Percentiles rank a stretch among this genome's conserved stretches.
phyloP scores from a whole-genome alignment of 1,140 invertebrate genomes.

The Steinernema feltiae region DNA sequence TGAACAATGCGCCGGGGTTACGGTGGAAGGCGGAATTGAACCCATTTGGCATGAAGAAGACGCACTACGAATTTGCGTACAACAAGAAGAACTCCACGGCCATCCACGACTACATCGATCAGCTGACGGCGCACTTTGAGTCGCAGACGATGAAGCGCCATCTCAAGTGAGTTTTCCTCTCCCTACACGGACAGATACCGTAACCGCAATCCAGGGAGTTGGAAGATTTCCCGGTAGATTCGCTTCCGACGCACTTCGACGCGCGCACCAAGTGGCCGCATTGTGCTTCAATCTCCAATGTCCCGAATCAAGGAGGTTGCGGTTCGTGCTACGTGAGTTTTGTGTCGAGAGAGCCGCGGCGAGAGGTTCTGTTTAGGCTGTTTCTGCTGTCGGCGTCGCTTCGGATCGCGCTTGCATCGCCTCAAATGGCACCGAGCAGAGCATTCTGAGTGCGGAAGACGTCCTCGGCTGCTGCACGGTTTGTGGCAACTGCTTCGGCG shows the following conservation, averaged over 20 bases:
- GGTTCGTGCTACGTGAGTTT: slow-evolving; percentile 63
- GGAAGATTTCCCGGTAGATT: slow-evolving; percentile 18
- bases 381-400: slow-evolving; percentile 50
- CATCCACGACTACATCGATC: slow-evolving; percentile 30
- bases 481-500: slow-evolving; percentile 56
- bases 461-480: slow-evolving; percentile 53
- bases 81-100: slow-evolving; percentile 33
- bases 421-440: slow-evolving; percentile 49
- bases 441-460: slow-evolving; percentile 46
- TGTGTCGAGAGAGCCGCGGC: too few relatives aligned
- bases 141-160: slow-evolving; percentile 35
- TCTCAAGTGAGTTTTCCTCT: slow-evolving; percentile 24
- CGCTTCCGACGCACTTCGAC: slow-evolving; percentile 70
- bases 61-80: slow-evolving; percentile 32
- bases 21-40: slow-evolving; percentile 42
- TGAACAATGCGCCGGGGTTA: slow-evolving; percentile 27
- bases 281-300: slow-evolving; percentile 69
- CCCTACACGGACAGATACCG: background rate
- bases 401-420: slow-evolving; percentile 55
- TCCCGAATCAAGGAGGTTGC: slow-evolving; percentile 63
- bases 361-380: slow-evolving; percentile 43
- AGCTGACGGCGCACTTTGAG: slow-evolving; percentile 30
- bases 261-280: slow-evolving; percentile 72
- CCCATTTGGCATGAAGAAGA: slow-evolving; percentile 37
- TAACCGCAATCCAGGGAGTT: slow-evolving; percentile 22